These are phyloP conservation scores for Tragulus kanchil DNA, from an alignment of 2,113 vertebrate species.

Conservation along the genomic window DNA sequence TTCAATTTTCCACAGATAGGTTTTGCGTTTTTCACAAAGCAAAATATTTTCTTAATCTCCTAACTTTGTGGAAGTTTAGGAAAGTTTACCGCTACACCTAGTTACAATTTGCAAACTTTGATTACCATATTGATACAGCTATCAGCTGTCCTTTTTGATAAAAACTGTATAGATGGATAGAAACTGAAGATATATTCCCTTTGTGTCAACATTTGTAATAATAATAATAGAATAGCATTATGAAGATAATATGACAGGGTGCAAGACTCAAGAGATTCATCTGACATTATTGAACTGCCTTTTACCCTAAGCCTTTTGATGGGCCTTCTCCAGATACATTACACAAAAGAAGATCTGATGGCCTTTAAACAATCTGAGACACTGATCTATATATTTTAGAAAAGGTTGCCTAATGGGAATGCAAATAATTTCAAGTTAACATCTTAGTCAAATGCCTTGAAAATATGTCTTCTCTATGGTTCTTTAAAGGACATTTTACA, in stretches of 20 bases:
- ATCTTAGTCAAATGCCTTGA: background rate
- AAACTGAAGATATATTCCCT: slow-evolving; percentile 88
- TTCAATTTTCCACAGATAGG: background rate
- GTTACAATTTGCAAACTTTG: slow-evolving; percentile 67
- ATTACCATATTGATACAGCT: slow-evolving; percentile 83
- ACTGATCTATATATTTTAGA: slow-evolving; percentile 66
- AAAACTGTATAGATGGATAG: slow-evolving; percentile 85
- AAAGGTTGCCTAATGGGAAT: slow-evolving; percentile 66
- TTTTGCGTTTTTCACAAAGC: background rate
- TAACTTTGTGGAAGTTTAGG: background rate
- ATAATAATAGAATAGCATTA: too few species aligned
- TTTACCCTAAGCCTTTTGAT: slow-evolving; percentile 76
- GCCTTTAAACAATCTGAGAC: slow-evolving; percentile 65
- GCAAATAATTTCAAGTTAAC: slow-evolving; percentile 75
- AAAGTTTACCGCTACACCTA: background rate
- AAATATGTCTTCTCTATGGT: slow-evolving; percentile 31
- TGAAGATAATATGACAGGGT: slow-evolving; percentile 88
- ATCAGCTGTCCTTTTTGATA: slow-evolving; percentile 86
- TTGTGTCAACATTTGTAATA: slow-evolving; percentile 87
- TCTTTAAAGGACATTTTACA: slow-evolving; percentile 25
- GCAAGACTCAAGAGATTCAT: slow-evolving; percentile 85
- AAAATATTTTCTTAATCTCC: background rate
- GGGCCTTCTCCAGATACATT: slow-evolving; percentile 74
- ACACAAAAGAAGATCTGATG: slow-evolving; percentile 80
- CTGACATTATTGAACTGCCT: slow-evolving; percentile 86